Conservation (phyloP, 2,113 vertebrate genomes). For the Myrmecobius fasciatus region DNA sequence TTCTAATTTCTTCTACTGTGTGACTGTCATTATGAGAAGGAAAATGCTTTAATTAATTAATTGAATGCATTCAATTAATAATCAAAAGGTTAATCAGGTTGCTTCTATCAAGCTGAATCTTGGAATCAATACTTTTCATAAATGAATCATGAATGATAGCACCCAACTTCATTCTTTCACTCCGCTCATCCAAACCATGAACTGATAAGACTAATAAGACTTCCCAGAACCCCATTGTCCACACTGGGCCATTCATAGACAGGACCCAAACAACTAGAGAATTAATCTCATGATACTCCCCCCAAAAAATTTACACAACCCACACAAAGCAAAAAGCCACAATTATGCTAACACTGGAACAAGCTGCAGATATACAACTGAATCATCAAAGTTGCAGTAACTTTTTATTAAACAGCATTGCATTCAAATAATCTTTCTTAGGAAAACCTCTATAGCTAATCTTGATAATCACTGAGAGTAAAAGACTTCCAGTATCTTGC, state of each 20-base stretch:
- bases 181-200: not conserved
- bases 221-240: not conserved
- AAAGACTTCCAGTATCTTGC: not conserved
- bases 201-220: not conserved
- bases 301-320: not conserved
- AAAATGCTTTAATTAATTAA: not conserved
- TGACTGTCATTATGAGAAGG: not conserved
- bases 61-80: too few relatives aligned
- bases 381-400: not conserved
- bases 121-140: not conserved
- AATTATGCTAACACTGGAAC: not conserved
- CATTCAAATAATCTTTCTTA: not conserved
- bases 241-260: not conserved
- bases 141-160: not conserved
- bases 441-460: not conserved
- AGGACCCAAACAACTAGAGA: not conserved
- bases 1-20: too few relatives aligned
- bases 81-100: not conserved
- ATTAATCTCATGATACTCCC: not conserved
- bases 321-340: not conserved
- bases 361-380: not conserved
- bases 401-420: not conserved
- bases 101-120: not conserved
- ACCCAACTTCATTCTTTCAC: not conserved
- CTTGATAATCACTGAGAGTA: fast-evolving